Evolutionary conservation across 2,888 invertebrate species (phyloP).

Genomic region (Saturnia japonica): DNA sequence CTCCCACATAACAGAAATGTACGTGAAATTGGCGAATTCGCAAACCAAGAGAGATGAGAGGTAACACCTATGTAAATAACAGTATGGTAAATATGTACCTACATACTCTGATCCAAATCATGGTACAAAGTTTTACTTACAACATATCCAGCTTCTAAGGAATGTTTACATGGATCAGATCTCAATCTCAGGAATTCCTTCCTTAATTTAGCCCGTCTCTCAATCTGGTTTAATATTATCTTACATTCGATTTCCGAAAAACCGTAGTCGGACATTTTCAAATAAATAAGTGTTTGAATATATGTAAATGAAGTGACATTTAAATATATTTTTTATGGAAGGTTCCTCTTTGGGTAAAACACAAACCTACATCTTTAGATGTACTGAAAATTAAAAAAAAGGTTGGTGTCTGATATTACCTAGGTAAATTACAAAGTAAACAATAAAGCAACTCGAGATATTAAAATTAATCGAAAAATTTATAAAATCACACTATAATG

Average conservation of each 20-base stretch:
- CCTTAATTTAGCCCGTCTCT: constrained; percentile 81
- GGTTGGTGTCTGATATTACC: too few species aligned
- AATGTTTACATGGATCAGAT: constrained; percentile 86
- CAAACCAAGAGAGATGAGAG: too few species aligned
- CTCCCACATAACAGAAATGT: too few species aligned
- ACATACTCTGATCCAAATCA: too few species aligned
- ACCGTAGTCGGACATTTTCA: constrained; percentile 64
- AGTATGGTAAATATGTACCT: too few species aligned
- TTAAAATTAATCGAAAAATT: too few species aligned
- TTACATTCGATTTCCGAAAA: constrained; percentile 73
- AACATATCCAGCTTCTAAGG: constrained; percentile 84
- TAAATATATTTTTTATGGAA: not conserved
- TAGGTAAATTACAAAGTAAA: too few species aligned
- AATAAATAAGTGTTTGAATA: not conserved
- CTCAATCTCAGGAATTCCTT: constrained; percentile 85
- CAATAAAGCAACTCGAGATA: too few species aligned
- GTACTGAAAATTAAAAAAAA: not conserved
- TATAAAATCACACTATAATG: too few species aligned
- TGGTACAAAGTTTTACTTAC: constrained; percentile 79
- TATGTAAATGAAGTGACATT: not conserved
- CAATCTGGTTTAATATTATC: constrained; percentile 81
- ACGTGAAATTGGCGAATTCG: too few species aligned
- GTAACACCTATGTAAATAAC: too few species aligned
- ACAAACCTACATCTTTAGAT: not conserved
- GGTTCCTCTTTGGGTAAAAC: not conserved